Evolutionary conservation across 2,888 invertebrate species (phyloP), one percentile per base, ranked within the genome.

Genomic region (Odontomyia ornata): DNA sequence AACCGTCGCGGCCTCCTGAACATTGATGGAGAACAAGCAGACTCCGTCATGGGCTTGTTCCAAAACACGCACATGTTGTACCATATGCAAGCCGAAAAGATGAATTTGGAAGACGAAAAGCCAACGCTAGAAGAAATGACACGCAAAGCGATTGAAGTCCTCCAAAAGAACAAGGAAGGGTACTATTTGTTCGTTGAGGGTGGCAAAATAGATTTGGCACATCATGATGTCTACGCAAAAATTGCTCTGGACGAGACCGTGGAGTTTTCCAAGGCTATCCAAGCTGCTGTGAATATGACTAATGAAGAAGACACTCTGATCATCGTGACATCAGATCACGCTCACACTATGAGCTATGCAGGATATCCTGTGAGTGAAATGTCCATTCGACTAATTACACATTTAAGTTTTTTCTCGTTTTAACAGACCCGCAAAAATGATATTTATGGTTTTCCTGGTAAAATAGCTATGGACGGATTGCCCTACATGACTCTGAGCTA

Each of bases 121-220:
- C 96, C 96, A 0, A 90, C 92, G 0, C 84, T 96, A n/a, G 89
- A 89, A 77, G 94, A 95, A 84, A 95, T 96, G 95, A 93, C 93
- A 0, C 88, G 89, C 81, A 91, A 90, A 69, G 95, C 96, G 0
- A 92, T 96, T 75, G 88, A 92, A 81, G 87, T 94, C 15, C 86
- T 96, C 18, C 88, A 89, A 1, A 89, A 88, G 79, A 89, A 90
- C 80, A 82, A 85, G 0, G 89, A 93, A 13, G 96, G 96, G 0
- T 96, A 89, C 83, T 93, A 95, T 82, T 86, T 96, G 11, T 92
- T 95, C 84, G 91, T 95, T 76, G 93, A 93, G 88, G 93, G 92
- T 87, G 87, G 85, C 46, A 84, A 83, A 80, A 86, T 87, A 47
- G 86, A 86, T 80, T 80, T 82, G 64, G 86, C 83, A 0, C 87